Base-by-base conservation (phyloP, 1,140 invertebrate genomes). In the Heliconius nattereri region DNA sequence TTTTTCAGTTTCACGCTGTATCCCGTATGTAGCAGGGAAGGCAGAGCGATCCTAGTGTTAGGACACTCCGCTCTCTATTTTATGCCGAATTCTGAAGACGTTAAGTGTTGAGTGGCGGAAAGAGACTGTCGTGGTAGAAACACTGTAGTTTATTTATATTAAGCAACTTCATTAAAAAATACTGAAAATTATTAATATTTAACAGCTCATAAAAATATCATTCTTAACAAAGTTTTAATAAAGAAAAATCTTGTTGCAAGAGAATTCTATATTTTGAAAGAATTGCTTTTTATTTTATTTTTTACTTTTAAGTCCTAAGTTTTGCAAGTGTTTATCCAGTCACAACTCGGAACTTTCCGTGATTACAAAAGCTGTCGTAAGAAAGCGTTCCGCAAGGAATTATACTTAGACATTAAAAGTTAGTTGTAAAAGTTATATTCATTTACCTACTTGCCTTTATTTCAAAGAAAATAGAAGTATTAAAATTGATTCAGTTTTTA, bases 371-470 rank as follows among this genome's bases (percentile, higher is more conserved):
- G 29, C 60, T 29, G 60, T 66, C 11, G 29, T 29, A 66, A 66
- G 60, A 66, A 66, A 66, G 60, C 60, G 60, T 66, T 66, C 60
- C 13, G 16, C 60, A 29, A 16, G 60, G 26, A 66, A 66, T 66
- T 66, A 60, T 66, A 26, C 26, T 66, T 66, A 29, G 60, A 66
- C 60, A 66, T 66, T 66, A 66, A 66, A 57, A 66, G 60, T 66
- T 26, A 13, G 23, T 29, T 66, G 57, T 26, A 13, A 66, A 66
- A 66, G 23, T 66, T 60, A 26, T 60, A n/a, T n/a, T n/a, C 54
- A 57, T 57, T 57, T 57, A 57, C 20, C 19, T 40, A 13, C 40
- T 57, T 57, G n/a, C 54, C 23, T 26, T 66, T 9, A 29, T 26
- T 26, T 1, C 5, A 23, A 66, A 66, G 23, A 60, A 60, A 11